Evolutionary conservation across 2,888 invertebrate genomes (phyloP).

Genomic region (Diplazon laetatorius): DNA sequence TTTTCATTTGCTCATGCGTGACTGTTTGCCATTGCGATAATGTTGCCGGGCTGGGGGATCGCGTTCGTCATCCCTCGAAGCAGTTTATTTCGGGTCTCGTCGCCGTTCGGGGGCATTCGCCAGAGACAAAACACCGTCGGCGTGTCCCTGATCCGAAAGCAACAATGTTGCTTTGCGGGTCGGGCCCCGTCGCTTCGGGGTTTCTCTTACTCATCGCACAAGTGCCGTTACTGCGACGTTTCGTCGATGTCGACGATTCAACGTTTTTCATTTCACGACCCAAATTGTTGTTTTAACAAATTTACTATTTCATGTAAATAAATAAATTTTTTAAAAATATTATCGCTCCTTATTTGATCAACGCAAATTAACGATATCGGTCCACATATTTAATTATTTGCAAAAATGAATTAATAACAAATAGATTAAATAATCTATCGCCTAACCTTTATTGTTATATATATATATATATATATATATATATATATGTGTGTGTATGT

Average conservation of each 20-base stretch:
- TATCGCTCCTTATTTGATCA: too few species aligned
- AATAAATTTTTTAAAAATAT: too few species aligned
- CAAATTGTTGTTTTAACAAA: background rate
- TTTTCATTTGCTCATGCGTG: too few species aligned
- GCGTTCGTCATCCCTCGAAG: background rate
- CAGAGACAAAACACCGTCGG: conserved; percentile 17
- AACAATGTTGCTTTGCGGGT: conserved; percentile 21
- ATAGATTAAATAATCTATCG: too few species aligned
- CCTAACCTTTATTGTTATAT: too few species aligned
- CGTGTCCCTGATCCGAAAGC: conserved; percentile 9
- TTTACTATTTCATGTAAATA: background rate
- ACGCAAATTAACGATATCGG: too few species aligned
- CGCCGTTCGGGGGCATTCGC: conserved; percentile 6
- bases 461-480: too few species aligned
- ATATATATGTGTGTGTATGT: too few species aligned
- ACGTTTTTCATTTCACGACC: background rate
- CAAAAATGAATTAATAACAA: too few species aligned
- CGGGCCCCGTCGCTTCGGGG: background rate
- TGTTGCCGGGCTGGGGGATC: background rate
- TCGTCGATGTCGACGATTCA: background rate
- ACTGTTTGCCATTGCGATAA: background rate
- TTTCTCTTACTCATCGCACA: background rate
- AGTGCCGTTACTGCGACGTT: background rate
- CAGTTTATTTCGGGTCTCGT: conserved; percentile 5
- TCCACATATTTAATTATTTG: too few species aligned